Conservation (phyloP, 2,113 vertebrate genomes). For the Chinchilla lanigera region DNA sequence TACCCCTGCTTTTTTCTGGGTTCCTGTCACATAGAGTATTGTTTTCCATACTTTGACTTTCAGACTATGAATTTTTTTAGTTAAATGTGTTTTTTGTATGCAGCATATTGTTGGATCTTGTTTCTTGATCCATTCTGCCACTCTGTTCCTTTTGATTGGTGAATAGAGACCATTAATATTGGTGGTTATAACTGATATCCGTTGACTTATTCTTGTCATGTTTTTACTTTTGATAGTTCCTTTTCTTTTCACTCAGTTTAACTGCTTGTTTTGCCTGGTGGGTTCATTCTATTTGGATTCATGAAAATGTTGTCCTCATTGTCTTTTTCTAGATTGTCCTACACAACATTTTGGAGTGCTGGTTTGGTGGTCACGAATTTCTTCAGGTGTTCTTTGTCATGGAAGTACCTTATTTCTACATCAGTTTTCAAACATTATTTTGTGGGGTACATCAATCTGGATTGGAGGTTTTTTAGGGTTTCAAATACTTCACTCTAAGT, state of each 20-base stretch:
- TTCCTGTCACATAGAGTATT: not conserved
- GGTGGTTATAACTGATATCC: not conserved
- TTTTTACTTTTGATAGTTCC: not conserved
- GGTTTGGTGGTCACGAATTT: not conserved
- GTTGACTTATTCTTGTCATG: not conserved
- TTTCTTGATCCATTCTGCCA: not conserved
- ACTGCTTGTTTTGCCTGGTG: not conserved
- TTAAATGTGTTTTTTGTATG: not conserved
- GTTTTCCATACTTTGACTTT: not conserved
- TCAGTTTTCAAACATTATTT: not conserved
- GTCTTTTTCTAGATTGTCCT: not conserved
- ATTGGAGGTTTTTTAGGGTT: not conserved
- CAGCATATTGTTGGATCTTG: not conserved
- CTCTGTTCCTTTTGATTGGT: not conserved
- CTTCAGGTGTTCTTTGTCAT: not conserved
- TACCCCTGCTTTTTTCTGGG: not conserved
- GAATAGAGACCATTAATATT: not conserved
- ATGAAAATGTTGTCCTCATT: not conserved
- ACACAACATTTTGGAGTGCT: not conserved
- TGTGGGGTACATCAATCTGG: not conserved
- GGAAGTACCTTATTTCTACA: not conserved
- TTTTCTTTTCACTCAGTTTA: not conserved
- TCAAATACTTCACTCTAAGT: not conserved
- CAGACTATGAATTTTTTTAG: not conserved
- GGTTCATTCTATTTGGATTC: not conserved